Conservation (phyloP, 2,888 invertebrate genomes). For the Coecobrya sp. region DNA sequence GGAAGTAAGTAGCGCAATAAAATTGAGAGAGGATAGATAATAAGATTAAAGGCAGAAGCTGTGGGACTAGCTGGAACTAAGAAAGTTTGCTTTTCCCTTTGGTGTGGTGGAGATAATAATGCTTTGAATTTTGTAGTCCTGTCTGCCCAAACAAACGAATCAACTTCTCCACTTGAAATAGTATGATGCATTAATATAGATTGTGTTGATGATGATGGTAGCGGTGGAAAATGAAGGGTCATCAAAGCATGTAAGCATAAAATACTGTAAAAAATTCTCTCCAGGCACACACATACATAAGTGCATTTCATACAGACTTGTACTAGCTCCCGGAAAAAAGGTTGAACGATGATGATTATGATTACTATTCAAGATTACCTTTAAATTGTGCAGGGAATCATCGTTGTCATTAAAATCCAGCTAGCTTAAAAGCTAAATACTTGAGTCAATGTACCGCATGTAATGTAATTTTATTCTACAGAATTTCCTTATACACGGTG, state of each 20-base stretch:
- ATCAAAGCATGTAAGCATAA: neutral
- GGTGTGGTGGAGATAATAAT: neutral
- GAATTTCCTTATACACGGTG: constrained; percentile 29
- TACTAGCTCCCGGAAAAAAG: neutral
- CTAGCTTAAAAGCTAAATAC: constrained; percentile 38
- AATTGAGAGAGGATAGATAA: constrained; percentile 30
- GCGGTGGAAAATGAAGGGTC: constrained; percentile 35
- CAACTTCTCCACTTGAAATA: constrained; percentile 10
- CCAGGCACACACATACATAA: too few relatives aligned
- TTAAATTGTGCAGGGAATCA: constrained; percentile 63
- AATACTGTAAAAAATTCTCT: neutral
- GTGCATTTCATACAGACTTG: neutral
- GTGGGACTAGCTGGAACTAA: neutral
- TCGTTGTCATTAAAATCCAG: constrained; percentile 55
- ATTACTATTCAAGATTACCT: constrained; percentile 63
- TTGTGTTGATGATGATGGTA: constrained; percentile 33
- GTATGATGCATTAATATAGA: constrained; percentile 57
- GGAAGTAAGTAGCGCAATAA: constrained; percentile 16
- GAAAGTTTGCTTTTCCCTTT: neutral
- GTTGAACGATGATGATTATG: constrained; percentile 43
- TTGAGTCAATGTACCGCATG: neutral
- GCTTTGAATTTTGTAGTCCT: neutral
- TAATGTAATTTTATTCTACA: constrained; percentile 1
- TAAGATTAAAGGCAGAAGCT: neutral
- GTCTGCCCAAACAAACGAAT: neutral